Conservation (phyloP, 2,888 invertebrate species). For the Cephus pulcher region DNA sequence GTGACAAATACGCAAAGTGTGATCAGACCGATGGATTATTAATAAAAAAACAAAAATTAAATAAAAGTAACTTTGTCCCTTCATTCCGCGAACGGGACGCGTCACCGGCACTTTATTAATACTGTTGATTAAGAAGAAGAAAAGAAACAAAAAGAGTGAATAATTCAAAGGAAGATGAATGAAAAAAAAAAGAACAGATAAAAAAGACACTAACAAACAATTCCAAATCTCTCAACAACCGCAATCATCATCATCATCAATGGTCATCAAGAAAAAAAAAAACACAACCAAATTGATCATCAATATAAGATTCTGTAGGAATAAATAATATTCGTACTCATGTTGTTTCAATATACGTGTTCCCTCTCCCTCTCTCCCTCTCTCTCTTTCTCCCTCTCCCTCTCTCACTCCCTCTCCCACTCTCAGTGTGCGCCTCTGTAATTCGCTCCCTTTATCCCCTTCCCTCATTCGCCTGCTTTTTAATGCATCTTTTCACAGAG, state of each 20-base stretch:
- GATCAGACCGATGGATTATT: not conserved
- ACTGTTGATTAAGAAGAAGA: constrained; percentile 9
- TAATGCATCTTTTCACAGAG: constrained; percentile 29
- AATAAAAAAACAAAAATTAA: not conserved
- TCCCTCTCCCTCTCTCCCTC: constrained; percentile 23
- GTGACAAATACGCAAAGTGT: not conserved
- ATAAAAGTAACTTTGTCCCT: not conserved
- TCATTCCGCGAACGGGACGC: not conserved
- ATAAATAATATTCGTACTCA: constrained; percentile 54
- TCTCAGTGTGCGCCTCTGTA: constrained; percentile 17
- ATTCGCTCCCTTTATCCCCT: constrained; percentile 25
- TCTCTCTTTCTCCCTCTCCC: constrained; percentile 28
- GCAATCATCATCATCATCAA: constrained; percentile 60
- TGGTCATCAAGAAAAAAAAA: constrained; percentile 47
- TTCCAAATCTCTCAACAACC: constrained; percentile 62
- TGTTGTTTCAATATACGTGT: constrained; percentile 62
- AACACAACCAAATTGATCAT: constrained; percentile 27
- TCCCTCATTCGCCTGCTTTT: constrained; percentile 25
- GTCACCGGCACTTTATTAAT: not conserved
- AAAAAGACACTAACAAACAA: constrained; percentile 59
- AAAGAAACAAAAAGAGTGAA: constrained; percentile 35
- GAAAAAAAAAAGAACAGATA: constrained; percentile 36
- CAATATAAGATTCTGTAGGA: constrained; percentile 36
- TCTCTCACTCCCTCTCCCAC: constrained; percentile 33
- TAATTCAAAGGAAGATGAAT: constrained; percentile 24